Evolutionary conservation across 2,113 vertebrate genomes (phyloP).

Genomic region (Festucalex cinctus): DNA sequence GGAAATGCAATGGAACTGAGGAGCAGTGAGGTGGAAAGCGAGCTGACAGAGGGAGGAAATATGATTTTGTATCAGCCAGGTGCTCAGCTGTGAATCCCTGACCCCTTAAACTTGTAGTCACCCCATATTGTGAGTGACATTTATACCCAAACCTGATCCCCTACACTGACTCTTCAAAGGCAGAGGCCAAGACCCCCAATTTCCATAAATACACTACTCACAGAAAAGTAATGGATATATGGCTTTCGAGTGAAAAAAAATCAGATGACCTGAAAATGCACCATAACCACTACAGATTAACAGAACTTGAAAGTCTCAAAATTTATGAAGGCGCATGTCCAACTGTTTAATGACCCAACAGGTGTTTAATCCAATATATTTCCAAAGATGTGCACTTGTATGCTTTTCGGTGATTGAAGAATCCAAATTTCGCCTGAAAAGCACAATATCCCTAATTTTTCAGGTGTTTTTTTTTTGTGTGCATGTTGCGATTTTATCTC

Average conservation of each 20-base stretch:
- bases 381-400: too few relatives aligned
- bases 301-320: too few relatives aligned
- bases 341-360: too few relatives aligned
- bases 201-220: conserved; percentile 35
- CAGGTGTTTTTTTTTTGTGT: too few relatives aligned
- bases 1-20: neutral
- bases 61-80: conserved; percentile 13
- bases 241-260: neutral
- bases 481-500: neutral
- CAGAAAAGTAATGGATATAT: neutral
- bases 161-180: conserved; percentile 49
- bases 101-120: conserved; percentile 34
- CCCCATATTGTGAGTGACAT: conserved; percentile 7
- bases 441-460: neutral
- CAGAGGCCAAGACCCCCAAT: conserved; percentile 33
- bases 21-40: neutral
- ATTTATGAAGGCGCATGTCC: too few relatives aligned
- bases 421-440: too few relatives aligned
- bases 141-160: conserved; percentile 33
- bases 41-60: conserved; percentile 2
- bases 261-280: neutral
- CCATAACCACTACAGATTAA: too few relatives aligned
- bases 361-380: too few relatives aligned
- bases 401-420: too few relatives aligned
- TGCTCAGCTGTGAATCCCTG: conserved; percentile 37